These are phyloP conservation scores for Archivesica marissinica DNA, from an alignment of 1,140 invertebrate genomes.

Conservation along the genomic window DNA sequence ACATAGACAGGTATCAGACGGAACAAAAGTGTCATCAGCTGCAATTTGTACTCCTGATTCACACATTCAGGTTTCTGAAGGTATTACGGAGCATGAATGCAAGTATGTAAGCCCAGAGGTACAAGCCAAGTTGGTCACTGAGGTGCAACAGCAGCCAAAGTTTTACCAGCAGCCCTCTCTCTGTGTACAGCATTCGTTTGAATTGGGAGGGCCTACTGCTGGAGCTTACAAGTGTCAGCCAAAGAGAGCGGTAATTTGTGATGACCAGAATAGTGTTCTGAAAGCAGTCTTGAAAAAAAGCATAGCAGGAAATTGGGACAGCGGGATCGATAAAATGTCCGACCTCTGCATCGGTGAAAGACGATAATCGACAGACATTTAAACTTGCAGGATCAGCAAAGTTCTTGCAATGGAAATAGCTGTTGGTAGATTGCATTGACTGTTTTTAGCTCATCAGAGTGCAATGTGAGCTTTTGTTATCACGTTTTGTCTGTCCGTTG, in stretches of 20 bases:
- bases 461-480: conserved; percentile 26
- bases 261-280: not conserved
- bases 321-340: not conserved
- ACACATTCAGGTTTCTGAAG: not conserved
- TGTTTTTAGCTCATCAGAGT: not conserved
- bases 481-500: not conserved
- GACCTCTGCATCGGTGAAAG: not conserved
- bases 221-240: not conserved
- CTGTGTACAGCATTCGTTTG: not conserved
- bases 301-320: not conserved
- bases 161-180: not conserved
- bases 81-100: not conserved
- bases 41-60: no score
- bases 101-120: conserved; percentile 9
- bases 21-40: not conserved
- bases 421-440: not conserved
- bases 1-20: not conserved
- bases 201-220: not conserved
- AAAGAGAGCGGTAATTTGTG: not conserved
- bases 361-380: not conserved
- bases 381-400: not conserved
- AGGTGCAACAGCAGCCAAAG: not conserved
- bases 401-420: not conserved
- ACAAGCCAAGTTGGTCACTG: conserved; percentile 13
- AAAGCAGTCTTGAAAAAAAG: not conserved